Evolutionary conservation across 2,113 vertebrate genomes (phyloP).

Genomic region (Diphyllodes magnificus): DNA sequence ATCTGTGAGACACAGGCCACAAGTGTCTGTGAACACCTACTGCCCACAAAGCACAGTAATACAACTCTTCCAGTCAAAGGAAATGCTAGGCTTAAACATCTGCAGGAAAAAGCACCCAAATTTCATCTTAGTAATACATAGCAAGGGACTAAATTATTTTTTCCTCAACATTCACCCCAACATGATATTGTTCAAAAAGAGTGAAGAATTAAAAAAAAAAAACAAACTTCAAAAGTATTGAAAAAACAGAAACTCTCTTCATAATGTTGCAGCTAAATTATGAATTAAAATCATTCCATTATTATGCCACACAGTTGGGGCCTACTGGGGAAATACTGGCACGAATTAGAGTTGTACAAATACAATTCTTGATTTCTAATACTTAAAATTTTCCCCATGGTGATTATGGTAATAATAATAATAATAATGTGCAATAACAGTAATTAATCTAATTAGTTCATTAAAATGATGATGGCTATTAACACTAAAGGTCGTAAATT

Average conservation of each 20-base stretch:
- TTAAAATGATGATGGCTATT: constrained; percentile 37
- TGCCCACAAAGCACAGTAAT: background rate
- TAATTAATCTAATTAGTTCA: constrained; percentile 63
- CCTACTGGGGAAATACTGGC: background rate
- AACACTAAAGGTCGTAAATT: constrained; percentile 57
- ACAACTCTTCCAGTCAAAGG: background rate
- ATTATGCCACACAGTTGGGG: background rate
- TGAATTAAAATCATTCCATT: background rate
- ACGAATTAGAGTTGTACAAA: background rate
- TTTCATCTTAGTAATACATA: background rate
- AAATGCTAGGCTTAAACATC: background rate
- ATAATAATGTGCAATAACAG: constrained; percentile 25
- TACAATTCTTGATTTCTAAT: background rate
- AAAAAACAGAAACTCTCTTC: background rate
- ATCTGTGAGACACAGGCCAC: background rate
- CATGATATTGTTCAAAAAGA: background rate
- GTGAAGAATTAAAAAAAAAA: background rate
- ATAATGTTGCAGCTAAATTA: background rate
- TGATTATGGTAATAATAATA: constrained; percentile 38
- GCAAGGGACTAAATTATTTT: background rate
- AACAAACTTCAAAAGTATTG: background rate
- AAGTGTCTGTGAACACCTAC: background rate
- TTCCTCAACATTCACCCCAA: background rate
- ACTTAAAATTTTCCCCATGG: background rate
- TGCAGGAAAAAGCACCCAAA: background rate